phyloP scores from a whole-genome alignment of 2,113 vertebrate species.

The Antechinus flavipes region DNA sequence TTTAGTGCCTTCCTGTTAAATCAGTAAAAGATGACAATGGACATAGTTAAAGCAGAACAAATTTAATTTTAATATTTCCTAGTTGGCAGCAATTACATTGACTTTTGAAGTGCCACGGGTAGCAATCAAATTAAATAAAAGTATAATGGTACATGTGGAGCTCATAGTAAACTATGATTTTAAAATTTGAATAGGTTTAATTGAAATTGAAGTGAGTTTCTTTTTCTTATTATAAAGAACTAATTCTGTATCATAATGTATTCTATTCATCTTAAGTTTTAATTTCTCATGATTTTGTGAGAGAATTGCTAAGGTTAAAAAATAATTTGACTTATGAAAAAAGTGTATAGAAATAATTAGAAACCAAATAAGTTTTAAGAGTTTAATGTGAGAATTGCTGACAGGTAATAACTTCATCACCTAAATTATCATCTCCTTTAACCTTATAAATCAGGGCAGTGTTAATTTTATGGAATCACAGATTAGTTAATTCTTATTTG shows the following conservation, averaged over 20 bases:
- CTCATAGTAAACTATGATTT: slow-evolving; percentile 80
- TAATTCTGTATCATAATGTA: slow-evolving; percentile 79
- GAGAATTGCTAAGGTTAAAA: slow-evolving; percentile 64
- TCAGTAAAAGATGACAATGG: slow-evolving; percentile 89
- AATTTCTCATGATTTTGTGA: slow-evolving; percentile 77
- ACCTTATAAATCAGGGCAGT: slow-evolving; percentile 28
- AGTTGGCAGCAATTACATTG: slow-evolving; percentile 85
- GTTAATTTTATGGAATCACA: slow-evolving; percentile 41
- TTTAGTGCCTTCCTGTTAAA: slow-evolving; percentile 94
- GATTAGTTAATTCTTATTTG: slow-evolving; percentile 67
- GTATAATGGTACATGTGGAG: slow-evolving; percentile 81
- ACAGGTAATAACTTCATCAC: slow-evolving; percentile 50
- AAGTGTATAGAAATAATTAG: slow-evolving; percentile 58
- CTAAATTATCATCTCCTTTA: slow-evolving; percentile 68
- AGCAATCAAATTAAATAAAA: slow-evolving; percentile 87
- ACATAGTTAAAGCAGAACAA: slow-evolving; percentile 86
- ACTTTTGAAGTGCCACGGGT: slow-evolving; percentile 86
- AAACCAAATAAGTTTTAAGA: slow-evolving; percentile 70
- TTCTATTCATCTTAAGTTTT: slow-evolving; percentile 78
- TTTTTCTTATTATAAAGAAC: slow-evolving; percentile 82
- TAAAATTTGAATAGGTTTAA: slow-evolving; percentile 82
- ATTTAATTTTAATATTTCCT: slow-evolving; percentile 90
- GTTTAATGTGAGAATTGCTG: slow-evolving; percentile 68
- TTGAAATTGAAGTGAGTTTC: slow-evolving; percentile 82
- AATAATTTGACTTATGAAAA: not conserved